Evolutionary conservation across 1,140 invertebrate genomes (phyloP).

Genomic region (Drosophila pallidifrons): DNA sequence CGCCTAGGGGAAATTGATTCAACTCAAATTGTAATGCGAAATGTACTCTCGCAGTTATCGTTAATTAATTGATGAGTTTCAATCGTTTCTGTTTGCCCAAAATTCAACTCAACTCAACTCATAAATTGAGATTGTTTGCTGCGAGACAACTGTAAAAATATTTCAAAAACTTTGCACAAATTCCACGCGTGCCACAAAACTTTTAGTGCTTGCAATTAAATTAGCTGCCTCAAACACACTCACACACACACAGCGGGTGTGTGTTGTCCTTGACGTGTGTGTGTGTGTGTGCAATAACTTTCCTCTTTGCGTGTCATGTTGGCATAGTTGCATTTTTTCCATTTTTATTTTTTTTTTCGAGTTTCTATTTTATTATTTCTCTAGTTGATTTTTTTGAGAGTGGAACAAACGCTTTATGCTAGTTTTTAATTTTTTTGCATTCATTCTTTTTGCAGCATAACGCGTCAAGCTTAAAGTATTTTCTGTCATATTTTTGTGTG

Average conservation of each 20-base stretch:
- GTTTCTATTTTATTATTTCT: background rate
- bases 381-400: background rate
- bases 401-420: conserved; percentile 49
- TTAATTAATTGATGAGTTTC: conserved; percentile 34
- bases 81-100: conserved; percentile 4
- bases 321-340: conserved; percentile 45
- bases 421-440: conserved; percentile 20
- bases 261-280: conserved; percentile 37
- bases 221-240: conserved; percentile 57
- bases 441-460: conserved; percentile 6
- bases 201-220: conserved; percentile 73
- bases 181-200: conserved; percentile 67
- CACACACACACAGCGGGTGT: conserved; percentile 10
- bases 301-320: conserved; percentile 43
- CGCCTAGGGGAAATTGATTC: background rate
- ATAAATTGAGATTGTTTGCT: conserved; percentile 44
- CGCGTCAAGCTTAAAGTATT: conserved; percentile 49
- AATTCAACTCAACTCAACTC: background rate
- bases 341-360: background rate
- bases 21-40: conserved; percentile 4
- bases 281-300: conserved; percentile 57
- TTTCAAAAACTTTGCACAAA: conserved; percentile 58
- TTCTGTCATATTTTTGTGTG: conserved; percentile 54
- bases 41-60: background rate
- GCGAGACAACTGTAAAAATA: conserved; percentile 38